A percentile compares a stretch with the other conserved stretches of the same genome.
Evolutionary conservation across 37 sponge, comb jelly and placozoan species (phyloP).

Genomic region (Ianthella basta): DNA sequence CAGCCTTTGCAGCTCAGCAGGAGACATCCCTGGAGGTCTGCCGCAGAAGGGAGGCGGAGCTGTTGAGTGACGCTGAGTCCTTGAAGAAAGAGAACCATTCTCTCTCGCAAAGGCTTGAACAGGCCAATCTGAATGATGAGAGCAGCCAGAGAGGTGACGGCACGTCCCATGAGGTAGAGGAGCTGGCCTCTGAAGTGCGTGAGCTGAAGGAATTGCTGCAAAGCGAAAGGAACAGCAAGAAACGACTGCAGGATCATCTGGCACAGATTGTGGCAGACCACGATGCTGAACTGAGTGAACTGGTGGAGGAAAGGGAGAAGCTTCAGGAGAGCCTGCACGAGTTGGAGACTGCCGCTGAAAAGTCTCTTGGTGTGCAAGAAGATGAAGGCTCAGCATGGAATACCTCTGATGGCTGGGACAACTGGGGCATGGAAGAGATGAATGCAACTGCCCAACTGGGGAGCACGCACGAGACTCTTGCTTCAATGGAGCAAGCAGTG

Average conservation of each 20-base stretch:
- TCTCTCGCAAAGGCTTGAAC: neutral
- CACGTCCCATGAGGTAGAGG: neutral
- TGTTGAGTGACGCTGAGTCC: too few relatives aligned
- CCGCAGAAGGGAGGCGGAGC: too few relatives aligned
- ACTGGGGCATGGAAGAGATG: neutral
- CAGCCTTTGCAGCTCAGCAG: too few relatives aligned
- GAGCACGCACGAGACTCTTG: too few relatives aligned
- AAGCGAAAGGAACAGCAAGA: slow-evolving; percentile 3
- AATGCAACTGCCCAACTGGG: neutral
- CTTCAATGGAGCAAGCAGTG: too few relatives aligned
- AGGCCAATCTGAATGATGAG: neutral
- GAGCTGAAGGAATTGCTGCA: slow-evolving; percentile 14
- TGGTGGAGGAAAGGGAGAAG: slow-evolving; percentile 32
- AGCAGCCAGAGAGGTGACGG: neutral
- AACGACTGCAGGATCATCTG: slow-evolving; percentile 47
- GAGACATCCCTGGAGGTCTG: too few relatives aligned
- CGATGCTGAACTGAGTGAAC: slow-evolving; percentile 46
- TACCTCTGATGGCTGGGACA: neutral
- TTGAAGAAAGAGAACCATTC: neutral
- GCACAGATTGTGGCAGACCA: slow-evolving; percentile 34
- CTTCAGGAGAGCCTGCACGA: slow-evolving; percentile 2
- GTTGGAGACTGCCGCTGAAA: neutral
- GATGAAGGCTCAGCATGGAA: neutral
- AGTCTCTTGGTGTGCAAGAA: neutral
- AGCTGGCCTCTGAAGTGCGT: too few relatives aligned